Evolutionary conservation across 2,797 vertebrate genomes (phyloP).

Genomic region (Fringilla coelebs): DNA sequence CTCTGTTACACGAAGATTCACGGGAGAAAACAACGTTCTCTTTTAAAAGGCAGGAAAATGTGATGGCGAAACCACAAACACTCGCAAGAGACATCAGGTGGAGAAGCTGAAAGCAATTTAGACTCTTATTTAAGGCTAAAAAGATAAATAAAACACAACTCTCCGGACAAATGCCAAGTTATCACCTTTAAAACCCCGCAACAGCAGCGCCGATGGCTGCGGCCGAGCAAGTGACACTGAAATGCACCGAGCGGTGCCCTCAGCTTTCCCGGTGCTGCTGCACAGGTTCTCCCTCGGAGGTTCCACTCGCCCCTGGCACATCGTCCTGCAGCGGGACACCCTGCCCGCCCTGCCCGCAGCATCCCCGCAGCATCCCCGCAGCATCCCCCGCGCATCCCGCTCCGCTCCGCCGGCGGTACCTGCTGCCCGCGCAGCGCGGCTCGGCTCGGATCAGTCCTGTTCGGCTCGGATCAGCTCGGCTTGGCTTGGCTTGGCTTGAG

Average conservation of each 20-base stretch:
- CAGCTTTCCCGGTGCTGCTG: not conserved
- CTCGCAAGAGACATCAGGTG: not conserved
- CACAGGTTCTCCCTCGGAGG: not conserved
- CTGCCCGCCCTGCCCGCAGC: not conserved
- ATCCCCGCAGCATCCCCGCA: not conserved
- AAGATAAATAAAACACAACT: not conserved
- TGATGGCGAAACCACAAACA: not conserved
- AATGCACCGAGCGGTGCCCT: not conserved
- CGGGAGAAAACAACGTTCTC: not conserved
- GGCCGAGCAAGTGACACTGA: not conserved
- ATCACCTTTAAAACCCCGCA: not conserved
- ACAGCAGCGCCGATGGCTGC: not conserved
- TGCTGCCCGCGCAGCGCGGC: not conserved
- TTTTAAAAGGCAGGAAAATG: conserved; percentile 29
- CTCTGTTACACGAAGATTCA: not conserved
- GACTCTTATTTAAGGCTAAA: not conserved
- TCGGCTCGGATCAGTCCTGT: not conserved
- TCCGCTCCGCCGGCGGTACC: not conserved
- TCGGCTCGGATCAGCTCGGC: not conserved
- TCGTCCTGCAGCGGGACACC: not conserved
- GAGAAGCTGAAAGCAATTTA: not conserved
- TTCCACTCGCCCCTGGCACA: not conserved
- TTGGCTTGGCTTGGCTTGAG: not conserved
- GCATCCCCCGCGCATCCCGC: not conserved
- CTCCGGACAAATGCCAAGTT: not conserved